Percentiles rank a stretch among this genome's conserved stretches.
Evolutionary conservation across 1,140 invertebrate species (phyloP).

Genomic region (Probaryconus sp.): DNA sequence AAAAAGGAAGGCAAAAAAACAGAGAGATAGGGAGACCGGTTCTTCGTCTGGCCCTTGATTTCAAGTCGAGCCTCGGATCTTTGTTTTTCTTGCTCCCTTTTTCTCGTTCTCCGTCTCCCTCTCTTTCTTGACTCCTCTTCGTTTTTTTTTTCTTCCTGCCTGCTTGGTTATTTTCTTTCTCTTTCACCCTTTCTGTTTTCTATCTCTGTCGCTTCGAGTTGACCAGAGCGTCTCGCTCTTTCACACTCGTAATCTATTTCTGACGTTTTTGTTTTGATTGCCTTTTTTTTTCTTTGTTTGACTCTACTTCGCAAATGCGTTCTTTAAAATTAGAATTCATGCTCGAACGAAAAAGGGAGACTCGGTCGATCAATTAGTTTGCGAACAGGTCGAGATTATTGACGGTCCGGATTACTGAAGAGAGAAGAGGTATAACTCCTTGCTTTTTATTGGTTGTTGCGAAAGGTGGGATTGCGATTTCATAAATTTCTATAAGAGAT

Average conservation of each 20-base stretch:
- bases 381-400: background rate
- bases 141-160: background rate
- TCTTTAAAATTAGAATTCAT: constrained; percentile 30
- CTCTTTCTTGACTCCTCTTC: background rate
- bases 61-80: constrained; percentile 66
- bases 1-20: constrained; percentile 20
- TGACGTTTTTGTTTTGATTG: too few species aligned
- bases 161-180: background rate
- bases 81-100: constrained; percentile 53
- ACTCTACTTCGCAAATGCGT: constrained; percentile 17
- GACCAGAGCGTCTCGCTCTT: too few species aligned
- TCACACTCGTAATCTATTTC: constrained; percentile 46
- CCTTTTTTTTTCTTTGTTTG: constrained; percentile 21
- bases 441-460: constrained; percentile 25
- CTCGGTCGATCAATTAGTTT: constrained; percentile 6
- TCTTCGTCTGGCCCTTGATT: constrained; percentile 75
- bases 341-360: constrained; percentile 19
- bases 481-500: too few species aligned
- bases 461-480: too few species aligned
- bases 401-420: background rate
- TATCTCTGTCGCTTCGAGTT: too few species aligned
- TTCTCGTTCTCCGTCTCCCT: constrained; percentile 20
- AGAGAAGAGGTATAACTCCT: too few species aligned
- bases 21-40: constrained; percentile 72
- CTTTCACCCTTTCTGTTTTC: background rate